phyloP scores from a whole-genome alignment of 2,113 vertebrate species.

The Pelusios castaneus region DNA sequence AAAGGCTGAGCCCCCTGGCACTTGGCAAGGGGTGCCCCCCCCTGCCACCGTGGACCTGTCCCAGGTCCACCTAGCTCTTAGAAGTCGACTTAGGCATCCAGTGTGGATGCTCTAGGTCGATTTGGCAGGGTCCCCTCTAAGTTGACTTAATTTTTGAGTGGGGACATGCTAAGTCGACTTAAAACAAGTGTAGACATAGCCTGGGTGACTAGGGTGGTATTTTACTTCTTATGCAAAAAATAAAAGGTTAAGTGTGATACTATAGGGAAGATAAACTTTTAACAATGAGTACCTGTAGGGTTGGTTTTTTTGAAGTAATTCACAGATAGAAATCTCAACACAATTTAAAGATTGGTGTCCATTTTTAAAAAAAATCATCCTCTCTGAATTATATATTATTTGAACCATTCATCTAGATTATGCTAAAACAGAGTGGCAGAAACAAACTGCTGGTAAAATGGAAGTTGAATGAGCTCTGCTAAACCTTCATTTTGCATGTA shows the following conservation, averaged over 20 bases:
- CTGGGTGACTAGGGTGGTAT: neutral
- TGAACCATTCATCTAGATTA: slow-evolving; percentile 28
- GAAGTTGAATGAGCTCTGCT: slow-evolving; percentile 4
- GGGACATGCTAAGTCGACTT: no score
- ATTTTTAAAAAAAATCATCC: neutral
- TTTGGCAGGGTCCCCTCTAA: no score
- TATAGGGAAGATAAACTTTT: neutral
- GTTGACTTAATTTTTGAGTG: no score
- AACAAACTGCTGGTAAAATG: slow-evolving; percentile 26
- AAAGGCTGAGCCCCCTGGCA: no score
- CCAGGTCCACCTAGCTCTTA: no score
- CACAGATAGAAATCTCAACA: neutral
- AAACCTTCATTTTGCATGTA: slow-evolving; percentile 23
- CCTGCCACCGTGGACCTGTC: no score
- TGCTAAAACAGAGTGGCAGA: neutral
- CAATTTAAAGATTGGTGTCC: neutral
- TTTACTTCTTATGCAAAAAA: neutral
- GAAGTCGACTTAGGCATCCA: no score
- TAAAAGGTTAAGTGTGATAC: neutral
- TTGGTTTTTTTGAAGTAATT: neutral
- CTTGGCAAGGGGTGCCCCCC: no score
- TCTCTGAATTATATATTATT: neutral
- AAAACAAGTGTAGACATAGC: no score
- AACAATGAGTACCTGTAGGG: neutral
- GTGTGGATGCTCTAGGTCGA: no score